These are phyloP conservation scores for Ammodramus savannarum DNA, from an alignment of 2,113 vertebrate genomes.

Conservation along the genomic window DNA sequence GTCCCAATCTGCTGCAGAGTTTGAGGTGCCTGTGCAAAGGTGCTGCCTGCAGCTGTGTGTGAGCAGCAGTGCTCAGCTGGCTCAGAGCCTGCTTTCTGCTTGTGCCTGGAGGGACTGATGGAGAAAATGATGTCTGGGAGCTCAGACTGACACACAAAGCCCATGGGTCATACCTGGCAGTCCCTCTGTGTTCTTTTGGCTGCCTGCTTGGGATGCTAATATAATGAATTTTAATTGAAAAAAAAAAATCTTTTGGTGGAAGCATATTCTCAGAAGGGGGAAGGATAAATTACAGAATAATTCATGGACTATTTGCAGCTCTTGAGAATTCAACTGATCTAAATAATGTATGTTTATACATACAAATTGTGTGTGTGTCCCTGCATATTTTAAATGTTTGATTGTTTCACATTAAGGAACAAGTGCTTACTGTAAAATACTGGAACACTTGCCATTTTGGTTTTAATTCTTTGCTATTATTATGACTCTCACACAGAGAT, in stretches of 20 bases:
- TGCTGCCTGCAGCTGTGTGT: background rate
- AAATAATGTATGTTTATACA: slow-evolving; percentile 63
- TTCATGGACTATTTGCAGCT: slow-evolving; percentile 47
- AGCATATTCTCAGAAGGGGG: slow-evolving; percentile 3
- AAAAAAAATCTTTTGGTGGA: slow-evolving; percentile 23
- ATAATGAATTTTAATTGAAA: slow-evolving; percentile 58
- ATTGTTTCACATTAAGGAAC: slow-evolving; percentile 43
- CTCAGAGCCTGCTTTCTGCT: background rate
- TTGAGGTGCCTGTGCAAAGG: background rate
- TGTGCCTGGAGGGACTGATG: background rate
- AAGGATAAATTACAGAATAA: slow-evolving; percentile 60
- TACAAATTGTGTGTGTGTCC: slow-evolving; percentile 31
- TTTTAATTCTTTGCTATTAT: background rate
- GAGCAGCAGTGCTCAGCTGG: background rate
- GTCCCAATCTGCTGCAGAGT: background rate
- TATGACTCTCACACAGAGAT: background rate
- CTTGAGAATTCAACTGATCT: slow-evolving; percentile 54
- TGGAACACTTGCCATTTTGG: background rate
- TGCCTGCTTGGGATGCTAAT: background rate
- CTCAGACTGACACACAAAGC: background rate
- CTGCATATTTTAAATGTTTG: slow-evolving; percentile 47
- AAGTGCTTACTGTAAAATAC: background rate
- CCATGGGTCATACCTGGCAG: background rate
- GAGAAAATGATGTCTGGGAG: slow-evolving; percentile 30
- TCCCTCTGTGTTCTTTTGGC: background rate